phyloP scores from a whole-genome alignment of 2,113 vertebrate genomes.

The Numida meleagris region DNA sequence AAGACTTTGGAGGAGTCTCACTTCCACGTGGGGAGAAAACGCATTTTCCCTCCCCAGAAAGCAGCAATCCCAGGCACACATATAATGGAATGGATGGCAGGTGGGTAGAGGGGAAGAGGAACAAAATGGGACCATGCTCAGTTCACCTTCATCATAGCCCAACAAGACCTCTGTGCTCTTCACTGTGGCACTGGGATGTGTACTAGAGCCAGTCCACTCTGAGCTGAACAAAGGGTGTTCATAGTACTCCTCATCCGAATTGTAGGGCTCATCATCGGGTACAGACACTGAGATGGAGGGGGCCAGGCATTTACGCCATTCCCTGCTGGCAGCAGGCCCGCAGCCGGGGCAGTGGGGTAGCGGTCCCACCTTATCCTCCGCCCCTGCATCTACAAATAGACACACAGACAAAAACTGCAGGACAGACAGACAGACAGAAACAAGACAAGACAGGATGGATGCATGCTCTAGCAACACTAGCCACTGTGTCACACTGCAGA shows the following conservation, averaged over 20 bases:
- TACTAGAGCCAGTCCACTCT: conserved; percentile 88
- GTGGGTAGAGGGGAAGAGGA: conserved; percentile 56
- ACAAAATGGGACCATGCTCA: conserved; percentile 86
- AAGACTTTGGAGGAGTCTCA: neutral
- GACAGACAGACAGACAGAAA: conserved; percentile 75
- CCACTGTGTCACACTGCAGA: neutral
- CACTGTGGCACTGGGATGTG: conserved; percentile 84
- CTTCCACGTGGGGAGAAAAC: conserved; percentile 62
- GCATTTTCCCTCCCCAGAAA: neutral
- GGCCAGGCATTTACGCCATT: conserved; percentile 87
- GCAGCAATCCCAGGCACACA: neutral
- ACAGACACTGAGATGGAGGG: conserved; percentile 95
- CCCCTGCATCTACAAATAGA: conserved; percentile 96
- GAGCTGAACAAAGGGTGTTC: conserved; percentile 95
- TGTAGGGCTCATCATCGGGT: conserved; percentile 91
- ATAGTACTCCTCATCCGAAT: conserved; percentile 94
- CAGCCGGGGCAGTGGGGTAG: conserved; percentile 85
- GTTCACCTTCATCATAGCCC: conserved; percentile 94
- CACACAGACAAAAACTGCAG: conserved; percentile 95
- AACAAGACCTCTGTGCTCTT: conserved; percentile 82
- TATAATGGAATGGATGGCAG: conserved; percentile 31
- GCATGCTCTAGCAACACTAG: conserved; percentile 17
- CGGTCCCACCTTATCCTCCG: conserved; percentile 91
- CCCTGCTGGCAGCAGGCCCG: conserved; percentile 72
- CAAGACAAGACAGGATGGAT: conserved; percentile 30